Evolutionary conservation across 2,113 vertebrate species (phyloP).

Genomic region (Orthonyx spaldingii): DNA sequence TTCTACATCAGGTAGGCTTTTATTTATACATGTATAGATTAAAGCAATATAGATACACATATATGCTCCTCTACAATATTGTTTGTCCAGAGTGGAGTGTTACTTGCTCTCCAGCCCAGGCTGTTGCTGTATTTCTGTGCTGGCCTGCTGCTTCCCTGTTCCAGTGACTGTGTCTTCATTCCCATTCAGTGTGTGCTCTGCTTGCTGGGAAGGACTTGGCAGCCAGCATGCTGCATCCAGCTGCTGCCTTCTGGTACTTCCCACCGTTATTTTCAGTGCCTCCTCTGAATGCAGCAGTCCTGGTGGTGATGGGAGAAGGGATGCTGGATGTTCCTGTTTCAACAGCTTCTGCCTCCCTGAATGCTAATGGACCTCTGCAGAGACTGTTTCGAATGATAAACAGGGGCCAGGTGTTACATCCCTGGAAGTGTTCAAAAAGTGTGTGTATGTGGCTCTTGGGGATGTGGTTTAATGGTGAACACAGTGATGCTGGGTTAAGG

Average conservation of each 20-base stretch:
- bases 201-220: neutral
- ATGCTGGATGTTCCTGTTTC: neutral
- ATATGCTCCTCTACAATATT: neutral
- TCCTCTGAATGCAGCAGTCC: neutral
- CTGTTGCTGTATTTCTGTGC: neutral
- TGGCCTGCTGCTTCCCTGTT: neutral
- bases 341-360: neutral
- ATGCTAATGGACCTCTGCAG: neutral
- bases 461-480: neutral
- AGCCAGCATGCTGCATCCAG: rapidly evolving
- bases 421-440: neutral
- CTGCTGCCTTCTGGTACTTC: neutral
- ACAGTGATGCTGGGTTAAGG: neutral
- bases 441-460: neutral
- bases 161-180: neutral
- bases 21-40: neutral
- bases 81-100: neutral
- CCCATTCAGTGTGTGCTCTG: neutral
- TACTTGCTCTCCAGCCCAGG: neutral
- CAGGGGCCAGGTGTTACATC: neutral
- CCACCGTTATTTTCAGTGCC: neutral
- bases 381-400: rapidly evolving
- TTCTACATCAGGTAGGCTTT: neutral
- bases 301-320: neutral
- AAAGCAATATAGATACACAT: neutral